phyloP scores from a whole-genome alignment of 2,888 invertebrate species.

The Aethes cnicana region DNA sequence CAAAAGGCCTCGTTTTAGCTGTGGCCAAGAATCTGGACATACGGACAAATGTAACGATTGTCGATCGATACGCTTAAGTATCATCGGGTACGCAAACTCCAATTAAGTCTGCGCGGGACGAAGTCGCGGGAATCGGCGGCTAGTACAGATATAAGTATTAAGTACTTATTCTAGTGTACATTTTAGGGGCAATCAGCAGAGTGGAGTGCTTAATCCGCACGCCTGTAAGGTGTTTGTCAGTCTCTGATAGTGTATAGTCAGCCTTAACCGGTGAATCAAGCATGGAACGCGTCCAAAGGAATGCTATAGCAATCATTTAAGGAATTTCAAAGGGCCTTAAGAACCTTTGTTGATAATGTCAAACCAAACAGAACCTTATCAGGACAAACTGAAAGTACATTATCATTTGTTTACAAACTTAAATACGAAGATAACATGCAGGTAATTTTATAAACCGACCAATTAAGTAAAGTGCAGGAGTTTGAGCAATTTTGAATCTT shows the following conservation, averaged over 20 bases:
- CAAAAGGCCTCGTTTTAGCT: no score
- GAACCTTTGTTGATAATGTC: conserved; percentile 6
- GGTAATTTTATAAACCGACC: conserved; percentile 17
- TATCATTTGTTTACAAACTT: background rate
- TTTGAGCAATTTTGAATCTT: background rate
- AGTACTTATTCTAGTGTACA: no score
- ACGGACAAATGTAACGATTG: no score
- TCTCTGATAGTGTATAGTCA: conserved; percentile 4
- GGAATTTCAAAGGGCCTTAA: conserved; percentile 10
- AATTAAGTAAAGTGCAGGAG: conserved; percentile 7
- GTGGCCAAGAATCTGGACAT: no score
- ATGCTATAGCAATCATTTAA: conserved; percentile 19
- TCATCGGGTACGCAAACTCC: no score
- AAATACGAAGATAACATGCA: conserved; percentile 13
- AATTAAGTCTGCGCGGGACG: no score
- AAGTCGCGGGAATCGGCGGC: no score
- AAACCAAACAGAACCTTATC: background rate
- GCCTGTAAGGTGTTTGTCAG: no score
- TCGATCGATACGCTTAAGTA: no score
- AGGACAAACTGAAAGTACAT: background rate
- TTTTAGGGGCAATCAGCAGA: no score
- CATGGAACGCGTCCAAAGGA: conserved; percentile 9
- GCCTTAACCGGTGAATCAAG: conserved; percentile 18
- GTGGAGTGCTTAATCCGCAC: no score
- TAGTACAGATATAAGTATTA: no score